phyloP scores from a whole-genome alignment of 2,113 vertebrate genomes.

The Scolopax mira region DNA sequence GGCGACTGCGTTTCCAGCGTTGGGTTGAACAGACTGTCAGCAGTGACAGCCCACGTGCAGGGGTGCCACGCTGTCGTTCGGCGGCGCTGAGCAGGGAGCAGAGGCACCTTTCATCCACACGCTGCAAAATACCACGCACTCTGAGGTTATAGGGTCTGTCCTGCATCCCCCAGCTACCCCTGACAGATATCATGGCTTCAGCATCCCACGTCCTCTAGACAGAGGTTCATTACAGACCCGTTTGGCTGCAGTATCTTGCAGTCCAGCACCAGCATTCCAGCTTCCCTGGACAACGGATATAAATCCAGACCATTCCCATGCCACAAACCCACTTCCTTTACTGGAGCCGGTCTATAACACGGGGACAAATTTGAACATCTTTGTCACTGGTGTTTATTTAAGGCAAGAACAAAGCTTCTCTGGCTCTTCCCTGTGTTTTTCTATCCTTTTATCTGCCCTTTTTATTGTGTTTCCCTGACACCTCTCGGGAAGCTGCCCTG shows the following conservation, averaged over 20 bases:
- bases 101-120: not conserved
- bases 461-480: not conserved
- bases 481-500: not conserved
- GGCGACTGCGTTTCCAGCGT: not conserved
- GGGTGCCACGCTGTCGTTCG: not conserved
- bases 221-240: not conserved
- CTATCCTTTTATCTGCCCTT: not conserved
- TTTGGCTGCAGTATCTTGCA: not conserved
- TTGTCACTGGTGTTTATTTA: not conserved
- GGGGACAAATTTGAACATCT: not conserved
- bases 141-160: fast-evolving
- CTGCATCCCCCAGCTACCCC: not conserved
- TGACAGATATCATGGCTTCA: not conserved
- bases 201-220: not conserved
- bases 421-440: not conserved
- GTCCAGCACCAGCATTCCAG: not conserved
- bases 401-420: not conserved
- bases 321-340: not conserved
- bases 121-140: not conserved
- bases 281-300: not conserved
- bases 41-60: not conserved
- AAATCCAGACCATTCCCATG: not conserved
- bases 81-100: not conserved
- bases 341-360: not conserved
- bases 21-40: not conserved